Evolutionary conservation across 1,140 invertebrate species (phyloP), one percentile per base, ranked within the genome.

Genomic region (Drosophila dunni): DNA sequence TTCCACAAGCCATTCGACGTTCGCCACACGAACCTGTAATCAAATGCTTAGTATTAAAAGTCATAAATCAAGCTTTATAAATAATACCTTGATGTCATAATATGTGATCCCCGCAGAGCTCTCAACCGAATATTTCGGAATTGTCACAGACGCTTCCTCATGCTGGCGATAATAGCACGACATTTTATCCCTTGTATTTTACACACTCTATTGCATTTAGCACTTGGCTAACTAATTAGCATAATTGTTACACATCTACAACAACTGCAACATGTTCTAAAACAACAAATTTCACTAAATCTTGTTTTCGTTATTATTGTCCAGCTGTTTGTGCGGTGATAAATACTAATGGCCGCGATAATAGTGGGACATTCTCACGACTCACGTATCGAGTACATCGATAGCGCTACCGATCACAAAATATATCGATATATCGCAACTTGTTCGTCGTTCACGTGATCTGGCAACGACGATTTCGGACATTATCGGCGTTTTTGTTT

Each of bases 1-100:
- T 77, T 94, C 95, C 0, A 98, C 95, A 45, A 93, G 94, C 98
- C 98, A 99, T 50, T 95, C 94, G 72, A 96, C 94, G 46, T 94
- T 92, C 1, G 95, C 95, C 13, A 98, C 93, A 51, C 92, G 94
- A 33, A 97, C 93, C 71, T 74, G 7, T 58, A 44, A 17, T 36
- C 1, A 61, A 42, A 8, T 54, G 4, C 13, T 33, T 38, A 56
- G 8, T 56, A 11, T 53, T 33, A 6, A 46, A 36, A 44, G 6
- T n/a, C 11, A 40, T 33, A 62, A 38, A 17, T 17, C 6, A 56
- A 36, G n/a, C 42, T 24, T 17, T 7, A 69, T 56, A 57, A 69
- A 40, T 69, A 69, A 46, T 69, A 74, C 71, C 77, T 94, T 93
- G 36, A 97, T 95, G 45, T 94, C 93, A 84, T 97, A 97, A 82